Base-by-base conservation (phyloP, 2,888 invertebrate genomes). In the Mythimna lalbum region DNA sequence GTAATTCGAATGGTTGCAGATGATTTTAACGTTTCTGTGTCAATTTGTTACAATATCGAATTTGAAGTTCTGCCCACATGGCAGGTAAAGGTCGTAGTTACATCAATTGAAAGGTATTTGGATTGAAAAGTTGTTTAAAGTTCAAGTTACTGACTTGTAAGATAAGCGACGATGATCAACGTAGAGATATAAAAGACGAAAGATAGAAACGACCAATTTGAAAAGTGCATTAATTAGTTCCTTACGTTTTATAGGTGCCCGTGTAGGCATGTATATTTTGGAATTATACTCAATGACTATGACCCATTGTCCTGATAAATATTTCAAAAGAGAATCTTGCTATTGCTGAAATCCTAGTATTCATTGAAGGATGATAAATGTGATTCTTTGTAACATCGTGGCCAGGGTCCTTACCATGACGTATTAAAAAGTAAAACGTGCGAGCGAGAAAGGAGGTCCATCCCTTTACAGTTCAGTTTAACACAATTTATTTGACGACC, bases 11-110 rank as follows among this genome's bases (percentile, higher is more conserved):
- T 70, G 63, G 59, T 47, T 69, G 55, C 60, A 21, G 21, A 69
- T 63, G 64, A 76, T 63, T 50, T 73, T 80, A 74, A 67, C 67
- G 68, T 59, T 57, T 62, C 67, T 74, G 76, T 84, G 83, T 81
- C 82, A 80, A 80, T 78, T 81, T 77, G 80, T 76, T 78, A 71
- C 69, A 60, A 67, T 76, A 69, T 76, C 23, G 69, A 71, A 69
- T 61, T 78, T 72, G 53, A 55, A 55, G 55, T 50, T 43, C 31
- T 64, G 50, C 49, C 12, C 62, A n/a, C 66, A 33, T 39, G 69
- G 60, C 43, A 50, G n/a, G 43, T 49, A 78, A 78, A 82, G 82
- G 82, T 80, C 78, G 62, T 33, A 14, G 10, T 79, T 82, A 72
- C 71, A 60, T 80, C 67, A 69, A 27, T 53, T 65, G 68, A 56